Conservation (phyloP, 2,113 vertebrate species). For the Lontra canadensis region DNA sequence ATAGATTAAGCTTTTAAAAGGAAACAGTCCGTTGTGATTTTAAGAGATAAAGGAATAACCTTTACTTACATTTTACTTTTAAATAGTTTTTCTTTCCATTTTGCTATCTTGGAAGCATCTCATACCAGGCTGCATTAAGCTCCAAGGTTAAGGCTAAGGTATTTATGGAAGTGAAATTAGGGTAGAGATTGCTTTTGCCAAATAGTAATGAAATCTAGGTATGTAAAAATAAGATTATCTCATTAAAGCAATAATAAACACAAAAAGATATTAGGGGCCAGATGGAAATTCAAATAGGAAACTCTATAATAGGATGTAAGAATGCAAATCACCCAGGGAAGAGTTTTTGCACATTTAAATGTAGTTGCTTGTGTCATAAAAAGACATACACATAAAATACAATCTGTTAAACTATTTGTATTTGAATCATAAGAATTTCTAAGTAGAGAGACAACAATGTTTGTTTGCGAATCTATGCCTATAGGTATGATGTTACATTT, state of each 20-base stretch:
- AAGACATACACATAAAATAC: conserved; percentile 84
- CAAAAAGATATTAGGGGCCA: conserved; percentile 80
- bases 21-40: neutral
- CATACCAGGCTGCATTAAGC: conserved; percentile 48
- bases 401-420: conserved; percentile 85
- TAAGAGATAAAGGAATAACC: neutral
- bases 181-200: conserved; percentile 75
- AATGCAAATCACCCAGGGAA: conserved; percentile 84
- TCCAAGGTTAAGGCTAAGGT: conserved; percentile 58
- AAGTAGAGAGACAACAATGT: conserved; percentile 70
- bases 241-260: conserved; percentile 84
- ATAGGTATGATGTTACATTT: conserved; percentile 71
- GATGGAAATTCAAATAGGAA: conserved; percentile 85
- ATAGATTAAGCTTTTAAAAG: neutral
- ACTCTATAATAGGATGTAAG: conserved; percentile 84
- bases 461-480: conserved; percentile 72
- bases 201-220: conserved; percentile 80
- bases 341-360: conserved; percentile 83
- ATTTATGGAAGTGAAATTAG: conserved; percentile 64
- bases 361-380: conserved; percentile 82
- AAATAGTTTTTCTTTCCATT: conserved; percentile 23
- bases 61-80: conserved; percentile 56
- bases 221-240: conserved; percentile 80
- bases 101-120: conserved; percentile 46
- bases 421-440: conserved; percentile 78